Evolutionary conservation across 2,888 invertebrate genomes (phyloP).

Genomic region (Zeuzera pyrina): DNA sequence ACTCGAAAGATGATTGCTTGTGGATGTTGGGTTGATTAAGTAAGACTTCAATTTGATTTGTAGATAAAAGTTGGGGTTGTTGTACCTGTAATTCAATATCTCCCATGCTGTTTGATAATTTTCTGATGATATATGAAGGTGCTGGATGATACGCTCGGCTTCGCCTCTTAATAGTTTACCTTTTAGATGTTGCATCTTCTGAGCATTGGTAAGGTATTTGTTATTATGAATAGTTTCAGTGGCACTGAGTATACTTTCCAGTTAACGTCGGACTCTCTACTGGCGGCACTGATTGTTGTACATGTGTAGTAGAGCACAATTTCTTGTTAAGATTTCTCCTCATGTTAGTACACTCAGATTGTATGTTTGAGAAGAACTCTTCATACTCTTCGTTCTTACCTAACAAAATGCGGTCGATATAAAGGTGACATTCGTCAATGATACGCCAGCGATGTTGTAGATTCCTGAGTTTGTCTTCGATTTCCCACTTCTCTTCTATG

Average conservation of each 20-base stretch:
- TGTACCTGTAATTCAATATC: conserved; percentile 11
- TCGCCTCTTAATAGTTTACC: conserved; percentile 13
- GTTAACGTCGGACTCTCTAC: conserved; percentile 8
- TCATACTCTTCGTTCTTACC: not conserved
- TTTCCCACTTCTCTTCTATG: no score
- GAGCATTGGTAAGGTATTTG: conserved; percentile 8
- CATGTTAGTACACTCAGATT: not conserved
- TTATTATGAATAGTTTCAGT: conserved; percentile 8
- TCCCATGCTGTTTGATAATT: conserved; percentile 15
- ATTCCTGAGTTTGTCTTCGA: conserved; percentile 10
- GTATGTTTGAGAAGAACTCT: not conserved
- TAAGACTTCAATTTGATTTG: conserved; percentile 12
- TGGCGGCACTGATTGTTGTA: conserved; percentile 2
- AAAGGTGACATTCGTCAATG: conserved; percentile 4
- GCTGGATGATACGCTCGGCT: conserved; percentile 12
- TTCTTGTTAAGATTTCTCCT: conserved; percentile 1
- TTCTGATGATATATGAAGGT: conserved; percentile 12
- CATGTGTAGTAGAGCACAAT: not conserved
- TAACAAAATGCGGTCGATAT: conserved; percentile 4
- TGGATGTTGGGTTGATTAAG: conserved; percentile 8
- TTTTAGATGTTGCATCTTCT: conserved; percentile 14
- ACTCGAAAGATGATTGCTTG: conserved; percentile 7
- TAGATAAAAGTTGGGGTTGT: conserved; percentile 12
- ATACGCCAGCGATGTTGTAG: conserved; percentile 4
- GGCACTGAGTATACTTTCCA: conserved; percentile 5